phyloP scores from a whole-genome alignment of 1,140 invertebrate genomes.

The Caenorhabditis elegans region WBcel235 BX284604.4:17251001-17251500 shows the following conservation, averaged over 20 bases:
- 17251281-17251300: conserved; percentile 58
- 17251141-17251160: too few relatives aligned
- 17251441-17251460: conserved; percentile 46
- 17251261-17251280: conserved; percentile 53
- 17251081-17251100: background rate
- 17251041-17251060: too few relatives aligned
- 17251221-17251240: background rate
- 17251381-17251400: too few relatives aligned
- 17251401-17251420: conserved; percentile 57
- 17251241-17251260: too few relatives aligned
- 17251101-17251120: conserved; percentile 5
- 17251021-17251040: conserved; percentile 32
- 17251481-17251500: conserved; percentile 56
- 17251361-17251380: conserved; percentile 44
- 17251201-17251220: too few relatives aligned
- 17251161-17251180: too few relatives aligned
- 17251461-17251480: conserved; percentile 56
- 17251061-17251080: too few relatives aligned
- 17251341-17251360: conserved; percentile 58
- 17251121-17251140: too few relatives aligned
- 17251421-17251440: conserved; percentile 57
- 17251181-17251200: too few relatives aligned
- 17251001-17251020: conserved; percentile 58
- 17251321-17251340: conserved; percentile 56
- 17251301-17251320: conserved; percentile 53